These are phyloP conservation scores for Morpho deidamia DNA, from an alignment of 2,888 invertebrate genomes.

Conservation along the genomic window DNA sequence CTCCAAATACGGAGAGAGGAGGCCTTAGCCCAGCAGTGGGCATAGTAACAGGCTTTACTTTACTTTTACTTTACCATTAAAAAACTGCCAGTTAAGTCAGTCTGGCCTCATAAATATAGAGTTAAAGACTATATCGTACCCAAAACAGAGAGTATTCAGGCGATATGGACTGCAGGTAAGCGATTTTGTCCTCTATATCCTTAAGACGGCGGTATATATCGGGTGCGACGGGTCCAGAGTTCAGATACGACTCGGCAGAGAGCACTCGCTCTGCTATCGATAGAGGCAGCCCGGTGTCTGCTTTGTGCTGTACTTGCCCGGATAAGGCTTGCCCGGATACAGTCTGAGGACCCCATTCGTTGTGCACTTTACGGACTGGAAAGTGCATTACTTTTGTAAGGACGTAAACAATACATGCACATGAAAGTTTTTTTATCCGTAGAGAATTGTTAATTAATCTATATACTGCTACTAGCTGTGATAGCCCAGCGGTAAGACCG, in stretches of 20 bases:
- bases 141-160: constrained; percentile 87
- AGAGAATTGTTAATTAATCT: no score
- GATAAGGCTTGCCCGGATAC: constrained; percentile 21
- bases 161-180: constrained; percentile 85
- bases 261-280: constrained; percentile 83
- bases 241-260: constrained; percentile 81
- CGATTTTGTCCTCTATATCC: constrained; percentile 84
- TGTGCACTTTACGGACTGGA: constrained; percentile 83
- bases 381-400: background rate
- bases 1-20: no score
- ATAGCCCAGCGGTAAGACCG: no score
- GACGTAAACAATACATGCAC: no score
- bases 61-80: no score
- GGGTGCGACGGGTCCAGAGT: constrained; percentile 74
- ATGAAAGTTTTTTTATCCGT: no score
- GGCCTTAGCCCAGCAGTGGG: no score
- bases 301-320: constrained; percentile 20
- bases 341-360: constrained; percentile 84
- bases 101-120: no score
- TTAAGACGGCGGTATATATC: constrained; percentile 85
- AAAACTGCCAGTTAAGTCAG: no score
- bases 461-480: no score
- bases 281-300: constrained; percentile 51
- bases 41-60: no score
- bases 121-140: constrained; percentile 35